Evolutionary conservation across 2,797 vertebrate species (phyloP).

Genomic region (Sebastiscus tertius): DNA sequence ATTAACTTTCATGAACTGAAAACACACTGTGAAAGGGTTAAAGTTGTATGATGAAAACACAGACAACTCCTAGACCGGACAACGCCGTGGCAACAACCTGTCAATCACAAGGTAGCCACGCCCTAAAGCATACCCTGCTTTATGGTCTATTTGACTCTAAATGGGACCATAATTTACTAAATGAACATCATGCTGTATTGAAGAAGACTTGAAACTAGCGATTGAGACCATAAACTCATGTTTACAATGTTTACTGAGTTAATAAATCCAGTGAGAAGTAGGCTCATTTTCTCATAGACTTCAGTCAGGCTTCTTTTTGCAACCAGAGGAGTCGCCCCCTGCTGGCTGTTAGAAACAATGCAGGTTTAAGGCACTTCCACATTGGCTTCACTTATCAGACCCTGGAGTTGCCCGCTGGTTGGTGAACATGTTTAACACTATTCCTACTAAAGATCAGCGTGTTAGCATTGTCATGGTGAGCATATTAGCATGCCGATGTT

Average conservation of each 20-base stretch:
- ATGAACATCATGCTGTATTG: no score
- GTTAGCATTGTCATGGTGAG: neutral
- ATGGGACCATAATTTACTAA: no score
- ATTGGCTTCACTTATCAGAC: neutral
- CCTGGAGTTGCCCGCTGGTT: no score
- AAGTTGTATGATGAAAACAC: no score
- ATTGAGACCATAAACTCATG: neutral
- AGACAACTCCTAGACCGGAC: no score
- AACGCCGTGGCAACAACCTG: accelerated
- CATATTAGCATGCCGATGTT: neutral
- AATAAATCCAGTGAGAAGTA: neutral
- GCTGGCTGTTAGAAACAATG: neutral
- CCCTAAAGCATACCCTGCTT: no score
- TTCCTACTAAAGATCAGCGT: neutral
- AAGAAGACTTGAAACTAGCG: accelerated
- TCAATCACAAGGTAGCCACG: no score
- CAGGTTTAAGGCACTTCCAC: neutral
- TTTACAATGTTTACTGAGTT: neutral
- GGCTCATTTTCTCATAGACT: neutral
- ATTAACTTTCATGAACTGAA: neutral
- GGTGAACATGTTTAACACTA: no score
- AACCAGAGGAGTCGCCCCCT: neutral
- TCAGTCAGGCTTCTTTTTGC: neutral
- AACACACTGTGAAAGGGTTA: no score
- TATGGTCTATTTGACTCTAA: no score